Base-by-base conservation (phyloP, 1,140 invertebrate species). In the Hormaphis cornu region DNA sequence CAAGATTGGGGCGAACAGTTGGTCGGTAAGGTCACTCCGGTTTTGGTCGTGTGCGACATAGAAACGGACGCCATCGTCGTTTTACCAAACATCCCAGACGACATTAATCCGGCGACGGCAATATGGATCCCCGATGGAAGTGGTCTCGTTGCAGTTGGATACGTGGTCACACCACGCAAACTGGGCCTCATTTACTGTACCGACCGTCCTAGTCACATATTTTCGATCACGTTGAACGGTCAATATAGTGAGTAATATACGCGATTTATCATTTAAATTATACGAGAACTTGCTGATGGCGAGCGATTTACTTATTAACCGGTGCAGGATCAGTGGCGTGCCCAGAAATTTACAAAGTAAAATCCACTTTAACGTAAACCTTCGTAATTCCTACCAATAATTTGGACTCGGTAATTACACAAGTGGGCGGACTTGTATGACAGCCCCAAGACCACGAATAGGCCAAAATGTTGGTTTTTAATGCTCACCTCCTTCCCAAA, bases 1-100 rank as follows among this genome's bases (percentile, higher is more conserved):
- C 86, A 91, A 75, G 86, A 90, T 71, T 95, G 92, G 92, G 93
- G 93, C 33, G 93, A 96, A 78, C 86, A 89, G 76, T 75, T 92
- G 56, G 82, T 84, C 52, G 87, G 86, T 4, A 89, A 89, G 76
- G 81, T 85, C 69, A 78, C 82, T 58, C 86, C 89, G 1, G 83
- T 89, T 1, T 75, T 93, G 3, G 89, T 86, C 18, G 76, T 93
- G 3, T 83, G 90, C 69, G 83, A 92, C 72, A 74, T 89, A 0
- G 78, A 82, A 1, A 80, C 79, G 7, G 86, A 88, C 73, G 81
- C 74, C 48, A 78, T 88, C 24, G 79, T 79, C 5, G 72, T 83
- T n/a, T 66, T 84, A 10, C 77, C 84, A 26, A 83, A 81, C 24
- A 76, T 91, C 37, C 86, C 88, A 0, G 82, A 86, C 33, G 78